Base-by-base conservation (phyloP, 2,888 invertebrate genomes). In the Melolontha melolontha region DNA sequence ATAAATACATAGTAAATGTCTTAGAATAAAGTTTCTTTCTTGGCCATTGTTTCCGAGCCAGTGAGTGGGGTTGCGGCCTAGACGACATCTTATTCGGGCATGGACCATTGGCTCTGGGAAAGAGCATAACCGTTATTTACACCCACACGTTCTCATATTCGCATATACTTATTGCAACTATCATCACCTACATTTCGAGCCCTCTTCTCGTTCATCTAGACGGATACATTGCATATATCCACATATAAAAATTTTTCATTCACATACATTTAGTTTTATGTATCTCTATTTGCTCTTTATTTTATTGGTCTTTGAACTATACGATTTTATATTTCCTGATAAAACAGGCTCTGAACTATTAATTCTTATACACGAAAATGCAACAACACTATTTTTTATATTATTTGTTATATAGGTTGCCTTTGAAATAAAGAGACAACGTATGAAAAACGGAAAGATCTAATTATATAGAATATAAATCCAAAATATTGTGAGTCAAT, bases 1-100 rank as follows among this genome's bases (percentile, higher is more conserved):
- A 74, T 78, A 79, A 80, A 76, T 80, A 80, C 79, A 79, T 77
- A 77, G 78, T 78, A 80, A 82, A 82, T 80, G 81, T 80, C 79
- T 79, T 76, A 78, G 79, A 81, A 82, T 82, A 82, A 82, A 82
- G 78, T 79, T 81, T 74, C 71, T 75, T 71, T 74, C 71, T 75
- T 71, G 74, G 75, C 74, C 71, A 77, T 76, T 75, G 75, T 77
- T 79, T 79, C 77, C 78, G 76, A 75, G 70, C 73, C 72, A 71
- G 70, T 72, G 76, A 73, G 79, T 79, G 65, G 79, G 78, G 79
- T 80, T 73, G 76, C 72, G 71, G 70, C 67, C 68, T 69, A 70
- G 71, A 59, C 73, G 75, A 75, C 79, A 77, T 80, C 81, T 49
- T 82, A 81, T 82, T 81, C 80, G 78, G 34, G 80, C 79, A 81